Evolutionary conservation across 2,888 invertebrate genomes (phyloP).

Genomic region (Mimachlamys varia): DNA sequence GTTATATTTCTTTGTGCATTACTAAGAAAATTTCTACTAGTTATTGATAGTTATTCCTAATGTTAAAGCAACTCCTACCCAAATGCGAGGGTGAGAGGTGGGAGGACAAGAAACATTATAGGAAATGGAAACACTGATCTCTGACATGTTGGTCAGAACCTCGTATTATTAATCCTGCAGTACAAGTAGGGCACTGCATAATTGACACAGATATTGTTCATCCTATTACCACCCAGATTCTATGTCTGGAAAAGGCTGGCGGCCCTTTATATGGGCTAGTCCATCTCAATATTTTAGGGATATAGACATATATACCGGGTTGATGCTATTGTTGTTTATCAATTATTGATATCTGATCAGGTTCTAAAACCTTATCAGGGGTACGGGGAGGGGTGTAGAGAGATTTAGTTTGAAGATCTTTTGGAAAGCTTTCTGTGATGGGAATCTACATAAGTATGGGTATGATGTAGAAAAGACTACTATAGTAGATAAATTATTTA

Average conservation of each 20-base stretch:
- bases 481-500: neutral
- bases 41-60: too few relatives aligned
- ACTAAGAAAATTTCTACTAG: too few relatives aligned
- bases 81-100: too few relatives aligned
- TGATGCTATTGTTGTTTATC: neutral
- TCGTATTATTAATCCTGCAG: too few relatives aligned
- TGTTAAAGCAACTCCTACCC: too few relatives aligned
- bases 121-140: neutral
- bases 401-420: too few relatives aligned
- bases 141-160: neutral
- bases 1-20: too few relatives aligned
- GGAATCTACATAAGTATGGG: neutral
- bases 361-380: neutral
- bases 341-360: neutral
- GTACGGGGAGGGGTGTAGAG: too few relatives aligned
- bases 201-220: too few relatives aligned
- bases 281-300: neutral
- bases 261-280: neutral
- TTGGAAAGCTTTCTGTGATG: neutral
- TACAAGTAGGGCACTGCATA: too few relatives aligned
- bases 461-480: neutral
- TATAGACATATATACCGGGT: neutral
- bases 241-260: neutral
- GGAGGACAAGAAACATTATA: neutral
- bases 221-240: neutral